Evolutionary conservation across 2,113 vertebrate species (phyloP), one percentile per base, ranked within the genome.

Genomic region (Xenotilapia caudafasciata): DNA sequence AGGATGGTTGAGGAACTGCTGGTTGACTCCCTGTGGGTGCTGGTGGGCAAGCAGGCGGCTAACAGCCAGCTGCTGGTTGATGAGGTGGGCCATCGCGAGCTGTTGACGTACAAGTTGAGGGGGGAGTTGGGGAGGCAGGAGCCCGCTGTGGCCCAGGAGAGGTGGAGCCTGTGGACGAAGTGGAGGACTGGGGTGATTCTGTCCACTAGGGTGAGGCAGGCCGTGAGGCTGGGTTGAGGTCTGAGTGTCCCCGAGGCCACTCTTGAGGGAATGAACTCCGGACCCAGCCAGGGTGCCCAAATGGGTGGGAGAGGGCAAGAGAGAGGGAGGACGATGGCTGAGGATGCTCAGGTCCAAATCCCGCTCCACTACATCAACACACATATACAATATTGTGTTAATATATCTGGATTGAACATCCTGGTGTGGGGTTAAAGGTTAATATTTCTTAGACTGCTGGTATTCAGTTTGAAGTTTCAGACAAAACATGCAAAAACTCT

Each of bases 61-160:
- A 88, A 99, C 98, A 6, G 98, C 98, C 53, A 99, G 97, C 96
- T 99, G 98, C 85, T 99, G 98, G 96, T 99, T 99, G 96, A 99
- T 98, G 94, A 99, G 97, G 92, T 99, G 98, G 88, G 98, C 98
- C 98, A 99, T 99, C 45, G 98, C 98, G 89, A 99, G 97, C 95
- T 99, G 98, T 89, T 99, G 98, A 79, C 98, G 97, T 73, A 99
- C 98, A 80, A 99, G 95, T 88, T 98, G 98, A 17, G 98, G 98
- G 86, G 97, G 97, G 86, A 99, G 97, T 90, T 99, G 98, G 77
- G 98, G 98, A 80, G 98, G 97, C 88, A 99, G 97, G 73, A 99
- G 97, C 7, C 95, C 93, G 9, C 89, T 2, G 38, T 97, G 98
- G 86, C 96, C 97, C 95, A 98, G 97, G 7, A 88, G 92, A 6